Evolutionary conservation across 1,140 invertebrate species (phyloP), one percentile per base, ranked within the genome.

Genomic region (Ostrea edulis): DNA sequence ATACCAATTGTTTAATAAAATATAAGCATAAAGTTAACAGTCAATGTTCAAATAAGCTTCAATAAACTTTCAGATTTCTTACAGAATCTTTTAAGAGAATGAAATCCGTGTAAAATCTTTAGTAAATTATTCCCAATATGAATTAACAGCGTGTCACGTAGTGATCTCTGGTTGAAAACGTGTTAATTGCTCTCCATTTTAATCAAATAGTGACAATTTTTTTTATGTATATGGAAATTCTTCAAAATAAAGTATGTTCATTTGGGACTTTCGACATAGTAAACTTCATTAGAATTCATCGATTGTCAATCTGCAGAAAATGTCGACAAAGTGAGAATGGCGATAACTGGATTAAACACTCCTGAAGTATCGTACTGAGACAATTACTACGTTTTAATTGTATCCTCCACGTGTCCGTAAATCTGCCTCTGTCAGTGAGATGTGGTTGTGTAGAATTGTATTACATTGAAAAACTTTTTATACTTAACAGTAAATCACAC

Each of bases 331-430:
- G 25, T 29, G 68, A 35, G 25, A 77, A 35, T 77, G 35, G 25
- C 68, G 11, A 35, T 77, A 77, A 77, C 25, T 77, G 29, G 25
- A 35, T 77, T 77, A 77, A 22, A 35, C 9, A 29, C 12, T 25
- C 14, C 25, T 77, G 68, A 77, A 77, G 68, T 77, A 14, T 77
- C 68, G 68, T 77, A 77, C 25, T 12, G 68, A 77, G 68, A 35
- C 68, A 77, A 77, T 77, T 35, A 11, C 12, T 25, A 77, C 68
- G 29, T 35, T 35, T 25, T 77, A 77, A 77, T 77, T 77, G 11
- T 25, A 77, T 77, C 12, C 35, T 2, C 25, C 35, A 29, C 14
- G 68, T 35, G 14, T 22, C 22, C 65, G 22, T 68, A 25, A 25
- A 25, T 22, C 9, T 55, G 54, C 55, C 35, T 77, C 29, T 29